Percentiles rank a stretch among this genome's conserved stretches.
These are phyloP conservation scores for Odontocerum albicorne DNA, from an alignment of 2,888 invertebrate species.

Conservation along the genomic window DNA sequence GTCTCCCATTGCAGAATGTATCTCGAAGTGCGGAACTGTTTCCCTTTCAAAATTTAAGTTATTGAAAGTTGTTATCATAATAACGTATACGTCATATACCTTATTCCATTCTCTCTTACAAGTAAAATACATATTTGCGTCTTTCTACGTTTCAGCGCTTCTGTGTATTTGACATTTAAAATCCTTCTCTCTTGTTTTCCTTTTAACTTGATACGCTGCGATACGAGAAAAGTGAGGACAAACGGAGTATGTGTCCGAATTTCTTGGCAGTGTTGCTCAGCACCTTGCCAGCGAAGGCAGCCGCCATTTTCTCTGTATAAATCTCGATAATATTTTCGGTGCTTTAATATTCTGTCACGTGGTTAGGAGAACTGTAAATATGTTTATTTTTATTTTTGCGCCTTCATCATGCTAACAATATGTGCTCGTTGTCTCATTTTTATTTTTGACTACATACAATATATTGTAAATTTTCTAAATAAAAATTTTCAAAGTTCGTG, in stretches of 20 bases:
- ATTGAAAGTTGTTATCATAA: too few species aligned
- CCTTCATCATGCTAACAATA: neutral
- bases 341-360: neutral
- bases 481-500: too few species aligned
- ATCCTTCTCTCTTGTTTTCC: neutral
- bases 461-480: too few species aligned
- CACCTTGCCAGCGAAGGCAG: conserved; percentile 6
- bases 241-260: neutral
- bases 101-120: too few species aligned
- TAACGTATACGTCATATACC: too few species aligned
- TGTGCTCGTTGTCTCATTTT: neutral
- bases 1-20: too few species aligned
- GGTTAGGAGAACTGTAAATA: conserved; percentile 7
- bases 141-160: too few species aligned
- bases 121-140: too few species aligned
- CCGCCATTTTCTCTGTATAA: conserved; percentile 1
- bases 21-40: too few species aligned
- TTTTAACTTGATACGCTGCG: conserved; percentile 1
- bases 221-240: conserved; percentile 1
- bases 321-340: neutral
- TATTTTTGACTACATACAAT: neutral
- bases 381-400: conserved; percentile 3
- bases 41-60: too few species aligned
- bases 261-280: conserved; percentile 10
- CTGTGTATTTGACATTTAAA: conserved; percentile 6